Evolutionary conservation across 1,140 invertebrate species (phyloP).

Genomic region (Trichogramma pretiosum): DNA sequence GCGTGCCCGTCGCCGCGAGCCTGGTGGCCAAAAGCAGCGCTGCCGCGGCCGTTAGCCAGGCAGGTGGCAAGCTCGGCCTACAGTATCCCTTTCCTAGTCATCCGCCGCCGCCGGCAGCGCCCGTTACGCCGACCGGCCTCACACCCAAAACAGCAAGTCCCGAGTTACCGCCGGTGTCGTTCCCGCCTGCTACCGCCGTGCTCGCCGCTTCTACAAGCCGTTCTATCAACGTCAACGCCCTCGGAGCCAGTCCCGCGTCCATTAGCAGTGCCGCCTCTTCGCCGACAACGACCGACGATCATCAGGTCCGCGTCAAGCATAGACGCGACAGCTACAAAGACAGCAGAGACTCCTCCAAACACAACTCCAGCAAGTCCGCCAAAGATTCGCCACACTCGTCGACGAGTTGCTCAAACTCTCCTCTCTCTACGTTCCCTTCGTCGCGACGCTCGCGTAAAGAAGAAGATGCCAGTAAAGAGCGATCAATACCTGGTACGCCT

Average conservation of each 20-base stretch:
- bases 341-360: conserved; percentile 31
- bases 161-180: conserved; percentile 17
- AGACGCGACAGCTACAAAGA: conserved; percentile 29
- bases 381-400: conserved; percentile 27
- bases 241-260: conserved; percentile 23
- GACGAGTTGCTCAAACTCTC: background rate
- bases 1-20: conserved; percentile 33
- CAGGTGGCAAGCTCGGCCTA: conserved; percentile 50
- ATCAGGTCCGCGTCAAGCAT: conserved; percentile 20
- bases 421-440: background rate
- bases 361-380: conserved; percentile 24
- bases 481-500: too few species aligned
- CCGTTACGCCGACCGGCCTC: conserved; percentile 22
- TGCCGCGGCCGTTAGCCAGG: conserved; percentile 16
- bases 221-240: background rate
- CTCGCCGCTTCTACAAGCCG: too few species aligned
- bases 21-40: conserved; percentile 9
- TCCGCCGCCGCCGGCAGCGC: conserved; percentile 49
- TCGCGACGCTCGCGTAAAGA: conserved; percentile 32
- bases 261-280: conserved; percentile 18
- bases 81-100: conserved; percentile 76
- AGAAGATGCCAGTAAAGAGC: conserved; percentile 17
- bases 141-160: too few species aligned
- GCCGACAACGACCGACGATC: conserved; percentile 7
- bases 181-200: conserved; percentile 28